These are phyloP conservation scores for Sylvia borin DNA, from an alignment of 2,797 vertebrate species.

Conservation along the genomic window DNA sequence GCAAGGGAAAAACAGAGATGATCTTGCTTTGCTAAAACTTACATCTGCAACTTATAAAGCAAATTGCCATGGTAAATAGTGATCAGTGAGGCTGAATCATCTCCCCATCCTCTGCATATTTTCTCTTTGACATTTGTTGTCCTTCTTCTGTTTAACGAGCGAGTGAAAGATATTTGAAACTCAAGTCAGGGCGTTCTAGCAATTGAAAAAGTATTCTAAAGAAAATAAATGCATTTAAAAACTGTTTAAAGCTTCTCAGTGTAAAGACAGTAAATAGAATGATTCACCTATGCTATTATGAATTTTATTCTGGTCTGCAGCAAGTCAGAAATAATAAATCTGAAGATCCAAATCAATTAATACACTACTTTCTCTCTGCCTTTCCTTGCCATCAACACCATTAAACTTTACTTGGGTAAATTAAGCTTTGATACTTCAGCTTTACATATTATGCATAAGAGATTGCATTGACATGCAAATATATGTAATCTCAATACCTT, in stretches of 20 bases:
- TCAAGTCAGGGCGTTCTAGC: background rate
- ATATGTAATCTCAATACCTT: background rate
- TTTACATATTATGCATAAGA: background rate
- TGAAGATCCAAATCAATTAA: background rate
- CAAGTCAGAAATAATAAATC: background rate
- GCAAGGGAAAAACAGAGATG: background rate
- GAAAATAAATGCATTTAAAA: background rate
- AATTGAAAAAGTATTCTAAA: conserved; percentile 14
- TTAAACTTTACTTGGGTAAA: background rate
- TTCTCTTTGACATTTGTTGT: conserved; percentile 63
- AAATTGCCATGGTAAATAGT: conserved; percentile 41
- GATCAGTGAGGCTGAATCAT: conserved; percentile 58
- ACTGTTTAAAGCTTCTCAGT: background rate
- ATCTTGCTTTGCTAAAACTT: conserved; percentile 16
- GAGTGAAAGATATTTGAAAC: conserved; percentile 3
- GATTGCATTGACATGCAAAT: background rate
- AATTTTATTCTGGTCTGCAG: background rate
- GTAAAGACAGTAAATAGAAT: background rate
- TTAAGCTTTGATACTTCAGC: background rate
- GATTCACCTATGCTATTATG: background rate
- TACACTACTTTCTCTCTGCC: background rate
- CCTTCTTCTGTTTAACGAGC: conserved; percentile 23
- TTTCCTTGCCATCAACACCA: background rate
- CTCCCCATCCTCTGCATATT: conserved; percentile 61
- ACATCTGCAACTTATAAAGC: conserved; percentile 44